phyloP scores from a whole-genome alignment of 2,797 vertebrate species.

The Syngnathus rostellatus region DNA sequence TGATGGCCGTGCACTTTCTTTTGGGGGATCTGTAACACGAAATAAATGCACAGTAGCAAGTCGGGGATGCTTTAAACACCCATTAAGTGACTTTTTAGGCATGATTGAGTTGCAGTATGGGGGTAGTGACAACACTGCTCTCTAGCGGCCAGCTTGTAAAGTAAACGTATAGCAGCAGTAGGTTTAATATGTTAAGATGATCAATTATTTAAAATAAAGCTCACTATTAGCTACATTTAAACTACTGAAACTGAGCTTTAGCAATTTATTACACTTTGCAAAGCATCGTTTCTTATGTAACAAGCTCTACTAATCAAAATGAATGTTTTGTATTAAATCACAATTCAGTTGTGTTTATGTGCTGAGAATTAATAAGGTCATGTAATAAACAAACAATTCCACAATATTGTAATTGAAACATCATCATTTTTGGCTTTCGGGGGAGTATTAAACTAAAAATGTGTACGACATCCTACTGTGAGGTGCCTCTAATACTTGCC shows the following conservation, averaged over 20 bases:
- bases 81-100: slow-evolving; percentile 5
- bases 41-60: background rate
- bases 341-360: too few species aligned
- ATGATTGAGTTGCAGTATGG: background rate
- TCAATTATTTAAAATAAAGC: too few species aligned
- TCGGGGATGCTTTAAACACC: slow-evolving; percentile 11
- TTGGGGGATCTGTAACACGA: background rate
- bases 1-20: background rate
- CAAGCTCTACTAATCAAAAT: background rate
- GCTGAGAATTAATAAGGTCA: too few species aligned
- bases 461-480: background rate
- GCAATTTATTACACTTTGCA: background rate
- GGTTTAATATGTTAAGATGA: background rate
- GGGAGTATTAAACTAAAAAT: background rate
- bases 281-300: background rate
- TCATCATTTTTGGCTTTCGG: too few species aligned
- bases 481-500: background rate
- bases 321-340: too few species aligned
- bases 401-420: background rate
- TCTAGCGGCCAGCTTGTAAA: slow-evolving; percentile 44
- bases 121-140: slow-evolving; percentile 68
- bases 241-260: background rate
- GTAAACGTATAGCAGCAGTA: background rate
- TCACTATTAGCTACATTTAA: background rate
- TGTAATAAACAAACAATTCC: too few species aligned